Conservation (phyloP, 2,797 vertebrate genomes). For the Tamandua tetradactyla region DNA sequence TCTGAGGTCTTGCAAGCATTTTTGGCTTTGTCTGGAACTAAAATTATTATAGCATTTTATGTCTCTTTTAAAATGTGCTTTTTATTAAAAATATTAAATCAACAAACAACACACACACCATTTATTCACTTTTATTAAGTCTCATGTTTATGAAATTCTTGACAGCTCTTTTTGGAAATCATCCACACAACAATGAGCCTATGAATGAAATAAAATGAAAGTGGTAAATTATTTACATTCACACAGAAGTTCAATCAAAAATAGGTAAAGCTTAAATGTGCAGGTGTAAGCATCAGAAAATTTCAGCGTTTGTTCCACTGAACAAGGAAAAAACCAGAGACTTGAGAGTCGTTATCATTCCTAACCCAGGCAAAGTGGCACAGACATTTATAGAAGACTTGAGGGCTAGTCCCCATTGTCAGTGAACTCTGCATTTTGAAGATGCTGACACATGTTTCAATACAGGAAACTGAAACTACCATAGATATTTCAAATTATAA, state of each 20-base stretch:
- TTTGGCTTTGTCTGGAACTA: not conserved
- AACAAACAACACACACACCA: not conserved
- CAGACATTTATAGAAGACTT: not conserved
- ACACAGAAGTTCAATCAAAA: not conserved
- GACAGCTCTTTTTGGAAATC: not conserved
- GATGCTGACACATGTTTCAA: not conserved
- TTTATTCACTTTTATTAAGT: not conserved
- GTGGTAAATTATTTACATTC: not conserved
- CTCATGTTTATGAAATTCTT: conserved; percentile 37
- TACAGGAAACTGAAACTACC: not conserved
- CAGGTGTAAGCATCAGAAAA: not conserved
- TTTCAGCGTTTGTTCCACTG: not conserved
- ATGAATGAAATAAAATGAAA: not conserved
- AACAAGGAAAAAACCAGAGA: not conserved
- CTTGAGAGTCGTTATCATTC: not conserved
- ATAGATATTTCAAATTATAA: not conserved
- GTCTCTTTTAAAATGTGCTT: not conserved
- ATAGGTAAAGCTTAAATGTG: not conserved
- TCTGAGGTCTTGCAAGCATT: not conserved
- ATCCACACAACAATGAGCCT: not conserved
- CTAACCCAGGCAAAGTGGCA: not conserved
- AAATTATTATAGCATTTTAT: not conserved
- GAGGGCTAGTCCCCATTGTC: not conserved
- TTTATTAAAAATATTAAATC: conserved; percentile 44
- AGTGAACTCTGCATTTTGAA: not conserved